Percentiles rank a stretch among this genome's conserved stretches.
These are phyloP conservation scores for Drosophila heteroneura DNA, from an alignment of 2,888 invertebrate genomes.

Conservation along the genomic window DNA sequence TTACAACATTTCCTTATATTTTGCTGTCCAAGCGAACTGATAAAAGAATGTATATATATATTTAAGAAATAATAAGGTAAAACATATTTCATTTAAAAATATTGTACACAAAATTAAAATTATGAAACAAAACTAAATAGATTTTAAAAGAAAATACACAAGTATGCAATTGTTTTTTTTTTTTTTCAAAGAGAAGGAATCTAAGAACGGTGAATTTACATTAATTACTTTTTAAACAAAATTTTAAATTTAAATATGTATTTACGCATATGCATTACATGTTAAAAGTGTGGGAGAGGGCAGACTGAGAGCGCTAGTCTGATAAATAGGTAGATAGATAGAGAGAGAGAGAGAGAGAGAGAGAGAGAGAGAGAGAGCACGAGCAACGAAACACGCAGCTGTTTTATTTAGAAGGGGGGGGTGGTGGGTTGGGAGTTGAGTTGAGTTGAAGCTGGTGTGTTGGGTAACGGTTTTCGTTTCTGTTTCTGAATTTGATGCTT, in stretches of 20 bases:
- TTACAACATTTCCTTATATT: constrained; percentile 39
- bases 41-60: constrained; percentile 21
- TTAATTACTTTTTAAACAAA: constrained; percentile 41
- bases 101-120: constrained; percentile 57
- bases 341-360: constrained; percentile 24
- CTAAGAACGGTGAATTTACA: constrained; percentile 61
- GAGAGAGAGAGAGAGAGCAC: constrained; percentile 17
- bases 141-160: constrained; percentile 35
- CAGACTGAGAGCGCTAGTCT: constrained; percentile 8
- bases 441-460: neutral
- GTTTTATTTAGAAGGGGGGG: neutral
- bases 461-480: neutral
- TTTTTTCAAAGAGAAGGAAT: constrained; percentile 24
- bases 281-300: constrained; percentile 27
- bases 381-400: constrained; percentile 30
- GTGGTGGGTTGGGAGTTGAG: neutral
- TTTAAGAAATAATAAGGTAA: constrained; percentile 35
- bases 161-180: constrained; percentile 25
- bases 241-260: constrained; percentile 56
- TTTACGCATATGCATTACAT: constrained; percentile 55
- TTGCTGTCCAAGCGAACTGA: constrained; percentile 44
- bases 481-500: neutral
- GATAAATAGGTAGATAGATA: constrained; percentile 14
- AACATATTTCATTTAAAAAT: constrained; percentile 41
- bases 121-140: constrained; percentile 65